Evolutionary conservation across 2,888 invertebrate genomes (phyloP).

Genomic region (Melanchra persicariae): DNA sequence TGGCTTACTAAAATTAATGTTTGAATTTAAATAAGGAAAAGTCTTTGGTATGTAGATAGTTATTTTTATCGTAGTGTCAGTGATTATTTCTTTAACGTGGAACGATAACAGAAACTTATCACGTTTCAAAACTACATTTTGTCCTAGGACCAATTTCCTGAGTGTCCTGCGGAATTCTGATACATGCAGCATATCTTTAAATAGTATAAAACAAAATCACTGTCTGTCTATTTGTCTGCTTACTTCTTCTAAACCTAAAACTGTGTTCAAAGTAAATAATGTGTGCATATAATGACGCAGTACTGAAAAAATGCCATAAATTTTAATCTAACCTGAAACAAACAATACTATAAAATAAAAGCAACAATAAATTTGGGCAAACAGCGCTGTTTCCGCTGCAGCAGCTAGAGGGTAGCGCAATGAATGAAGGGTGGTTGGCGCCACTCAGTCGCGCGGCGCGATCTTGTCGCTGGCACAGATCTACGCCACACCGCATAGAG

Average conservation of each 20-base stretch:
- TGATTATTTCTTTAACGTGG: not conserved
- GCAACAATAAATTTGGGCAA: conserved; percentile 33
- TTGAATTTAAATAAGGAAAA: not conserved
- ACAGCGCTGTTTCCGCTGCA: conserved; percentile 55
- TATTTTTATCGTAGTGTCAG: too few species aligned
- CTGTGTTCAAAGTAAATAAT: too few species aligned
- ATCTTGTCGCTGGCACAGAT: conserved; percentile 76
- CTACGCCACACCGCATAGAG: conserved; percentile 54
- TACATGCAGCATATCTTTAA: too few species aligned
- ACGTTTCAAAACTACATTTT: not conserved
- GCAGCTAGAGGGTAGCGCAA: conserved; percentile 59
- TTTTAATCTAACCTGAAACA: conserved; percentile 21
- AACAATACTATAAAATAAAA: conserved; percentile 39
- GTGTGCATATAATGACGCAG: not conserved
- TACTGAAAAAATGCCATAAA: not conserved
- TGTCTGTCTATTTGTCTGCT: too few species aligned
- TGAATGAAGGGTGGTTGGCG: conserved; percentile 73
- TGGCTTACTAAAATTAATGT: not conserved
- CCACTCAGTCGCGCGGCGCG: conserved; percentile 72
- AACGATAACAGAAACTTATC: not conserved
- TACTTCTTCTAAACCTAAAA: too few species aligned
- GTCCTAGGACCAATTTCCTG: too few species aligned
- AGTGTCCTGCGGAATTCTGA: too few species aligned
- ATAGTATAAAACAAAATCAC: too few species aligned
- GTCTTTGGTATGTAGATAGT: not conserved